phyloP scores from a whole-genome alignment of 2,888 invertebrate genomes.

The Pollenia amentaria region DNA sequence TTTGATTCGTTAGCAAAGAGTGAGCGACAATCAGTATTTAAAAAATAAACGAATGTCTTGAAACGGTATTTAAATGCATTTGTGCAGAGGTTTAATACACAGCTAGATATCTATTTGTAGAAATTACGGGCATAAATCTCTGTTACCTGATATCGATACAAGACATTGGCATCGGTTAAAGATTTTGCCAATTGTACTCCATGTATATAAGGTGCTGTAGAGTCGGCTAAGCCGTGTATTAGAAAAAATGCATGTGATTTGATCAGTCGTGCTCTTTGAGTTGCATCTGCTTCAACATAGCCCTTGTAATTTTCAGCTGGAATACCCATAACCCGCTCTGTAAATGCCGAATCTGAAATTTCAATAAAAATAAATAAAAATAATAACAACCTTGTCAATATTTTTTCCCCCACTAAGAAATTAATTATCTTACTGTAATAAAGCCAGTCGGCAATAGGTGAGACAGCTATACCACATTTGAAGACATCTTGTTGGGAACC shows the following conservation, averaged over 20 bases:
- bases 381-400: no score
- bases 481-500: constrained; percentile 94
- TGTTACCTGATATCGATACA: constrained; percentile 95
- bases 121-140: neutral
- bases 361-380: constrained; percentile 62
- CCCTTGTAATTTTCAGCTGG: constrained; percentile 95
- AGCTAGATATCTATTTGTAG: no score
- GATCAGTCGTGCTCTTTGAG: constrained; percentile 94
- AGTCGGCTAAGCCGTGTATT: constrained; percentile 96
- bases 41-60: no score
- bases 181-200: constrained; percentile 95
- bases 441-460: constrained; percentile 97
- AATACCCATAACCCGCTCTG: constrained; percentile 96
- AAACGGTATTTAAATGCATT: no score
- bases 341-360: constrained; percentile 94
- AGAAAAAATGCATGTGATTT: constrained; percentile 94
- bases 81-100: no score
- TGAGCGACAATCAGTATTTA: no score
- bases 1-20: no score
- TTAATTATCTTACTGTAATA: constrained; percentile 92
- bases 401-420: neutral
- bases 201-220: constrained; percentile 97
- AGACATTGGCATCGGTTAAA: constrained; percentile 93
- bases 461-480: constrained; percentile 96
- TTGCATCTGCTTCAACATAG: constrained; percentile 96